Evolutionary conservation across 2,113 vertebrate genomes (phyloP).

Genomic region (Odocoileus virginianus): DNA sequence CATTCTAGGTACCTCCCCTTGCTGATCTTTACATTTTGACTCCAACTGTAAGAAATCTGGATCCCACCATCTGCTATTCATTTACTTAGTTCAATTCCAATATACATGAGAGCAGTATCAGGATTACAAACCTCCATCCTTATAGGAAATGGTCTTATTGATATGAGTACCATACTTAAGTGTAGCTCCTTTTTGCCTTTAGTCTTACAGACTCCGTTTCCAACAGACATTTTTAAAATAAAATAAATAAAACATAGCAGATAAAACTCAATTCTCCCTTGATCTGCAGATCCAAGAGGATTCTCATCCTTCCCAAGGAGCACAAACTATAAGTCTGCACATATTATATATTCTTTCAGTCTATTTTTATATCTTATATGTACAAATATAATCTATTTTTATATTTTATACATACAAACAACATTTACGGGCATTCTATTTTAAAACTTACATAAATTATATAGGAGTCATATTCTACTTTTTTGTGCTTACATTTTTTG

Average conservation of each 20-base stretch:
- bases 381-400: not conserved
- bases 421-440: not conserved
- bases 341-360: not conserved
- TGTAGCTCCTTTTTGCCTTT: not conserved
- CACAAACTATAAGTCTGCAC: not conserved
- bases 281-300: not conserved
- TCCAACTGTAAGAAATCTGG: not conserved
- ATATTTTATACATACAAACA: not conserved
- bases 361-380: not conserved
- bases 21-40: not conserved
- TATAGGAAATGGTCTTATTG: not conserved
- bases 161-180: not conserved
- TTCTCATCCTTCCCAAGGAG: not conserved
- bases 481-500: not conserved
- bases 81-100: not conserved
- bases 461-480: not conserved
- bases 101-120: accelerated
- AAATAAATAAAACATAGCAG: not conserved
- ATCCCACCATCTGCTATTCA: not conserved
- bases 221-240: not conserved
- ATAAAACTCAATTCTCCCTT: not conserved
- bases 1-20: not conserved
- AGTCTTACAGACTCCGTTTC: not conserved
- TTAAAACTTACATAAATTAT: not conserved
- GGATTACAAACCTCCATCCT: not conserved